These are phyloP conservation scores for Loris lydekkerianus DNA, from an alignment of 2,797 vertebrate genomes.

Conservation along the genomic window DNA sequence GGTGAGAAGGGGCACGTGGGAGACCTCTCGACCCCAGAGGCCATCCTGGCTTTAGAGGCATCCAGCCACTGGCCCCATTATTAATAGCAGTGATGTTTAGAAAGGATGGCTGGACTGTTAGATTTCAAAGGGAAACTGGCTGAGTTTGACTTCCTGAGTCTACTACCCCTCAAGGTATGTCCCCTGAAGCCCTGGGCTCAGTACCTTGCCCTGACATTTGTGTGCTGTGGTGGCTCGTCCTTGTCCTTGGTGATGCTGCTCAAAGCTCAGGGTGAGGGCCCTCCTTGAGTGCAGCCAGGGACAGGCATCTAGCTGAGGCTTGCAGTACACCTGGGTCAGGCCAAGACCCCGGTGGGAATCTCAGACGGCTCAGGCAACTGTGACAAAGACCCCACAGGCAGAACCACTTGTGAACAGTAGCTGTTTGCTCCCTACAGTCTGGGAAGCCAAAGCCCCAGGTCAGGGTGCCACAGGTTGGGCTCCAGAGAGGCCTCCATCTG, in stretches of 20 bases:
- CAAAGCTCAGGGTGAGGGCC: too few species aligned
- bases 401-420: too few species aligned
- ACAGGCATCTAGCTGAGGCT: too few species aligned
- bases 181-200: not conserved
- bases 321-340: not conserved
- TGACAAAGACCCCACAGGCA: not conserved
- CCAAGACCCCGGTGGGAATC: too few species aligned
- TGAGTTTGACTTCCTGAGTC: conserved; percentile 57
- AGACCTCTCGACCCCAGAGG: not conserved
- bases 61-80: conserved; percentile 68
- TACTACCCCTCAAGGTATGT: not conserved
- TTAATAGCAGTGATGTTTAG: conserved; percentile 85
- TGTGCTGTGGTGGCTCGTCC: accelerated
- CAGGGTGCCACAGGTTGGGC: too few species aligned
- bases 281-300: too few species aligned
- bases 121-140: conserved; percentile 82
- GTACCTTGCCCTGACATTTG: not conserved
- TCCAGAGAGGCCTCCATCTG: too few species aligned
- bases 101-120: conserved; percentile 52
- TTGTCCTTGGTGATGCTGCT: accelerated
- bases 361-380: too few species aligned
- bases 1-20: too few species aligned
- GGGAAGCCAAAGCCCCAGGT: too few species aligned
- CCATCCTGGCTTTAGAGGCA: not conserved
- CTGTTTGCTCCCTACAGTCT: too few species aligned